Base-by-base conservation (phyloP, 1,140 invertebrate species). In the Bombus fervidus region DNA sequence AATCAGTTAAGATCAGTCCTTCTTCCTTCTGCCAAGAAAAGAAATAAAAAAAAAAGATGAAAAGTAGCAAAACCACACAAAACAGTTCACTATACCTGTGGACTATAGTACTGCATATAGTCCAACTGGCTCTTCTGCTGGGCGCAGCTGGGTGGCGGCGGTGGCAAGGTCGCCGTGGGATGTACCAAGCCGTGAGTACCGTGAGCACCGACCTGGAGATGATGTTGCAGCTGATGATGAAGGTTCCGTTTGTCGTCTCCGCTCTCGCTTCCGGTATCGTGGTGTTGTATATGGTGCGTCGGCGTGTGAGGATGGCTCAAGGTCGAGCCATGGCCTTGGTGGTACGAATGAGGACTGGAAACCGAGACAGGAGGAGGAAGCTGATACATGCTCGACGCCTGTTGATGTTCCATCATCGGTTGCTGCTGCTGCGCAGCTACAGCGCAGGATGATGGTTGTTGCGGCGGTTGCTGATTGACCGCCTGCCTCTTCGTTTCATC, bases 361-460 rank as follows among this genome's bases (percentile, higher is more conserved):
- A 95, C 93, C 1, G 95, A 94, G 47, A 94, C 93, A 1, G 94
- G 95, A 18, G 92, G 83, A n/a, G 95, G 95, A 53, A 96, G 92
- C 80, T 96, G 96, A 82, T 96, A 96, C 94, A 96, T 96, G 86
- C 93, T 91, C 66, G 95, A 94, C 3, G 93, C 90, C 74, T 94
- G 93, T 74, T 93, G 92, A 72, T 94, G 94, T n/a, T 94, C 92
- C 12, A 94, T 93, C 34, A 94, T 91, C 82, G 93, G 92, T 68
- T 93, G 93, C 79, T 93, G 92, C 13, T 94, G 93, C 28, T 93
- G 93, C 28, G 92, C n/a, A 90, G 90, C 28, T 92, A 91, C 89
- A 22, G 88, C 92, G 73, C 93, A 94, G 2, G 94, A 91, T 8
- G 92, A 90, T 0, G 90, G 91, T 31, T 92, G 93, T 74, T 92